Conservation (phyloP, 2,113 vertebrate genomes). For the Podarcis raffonei region DNA sequence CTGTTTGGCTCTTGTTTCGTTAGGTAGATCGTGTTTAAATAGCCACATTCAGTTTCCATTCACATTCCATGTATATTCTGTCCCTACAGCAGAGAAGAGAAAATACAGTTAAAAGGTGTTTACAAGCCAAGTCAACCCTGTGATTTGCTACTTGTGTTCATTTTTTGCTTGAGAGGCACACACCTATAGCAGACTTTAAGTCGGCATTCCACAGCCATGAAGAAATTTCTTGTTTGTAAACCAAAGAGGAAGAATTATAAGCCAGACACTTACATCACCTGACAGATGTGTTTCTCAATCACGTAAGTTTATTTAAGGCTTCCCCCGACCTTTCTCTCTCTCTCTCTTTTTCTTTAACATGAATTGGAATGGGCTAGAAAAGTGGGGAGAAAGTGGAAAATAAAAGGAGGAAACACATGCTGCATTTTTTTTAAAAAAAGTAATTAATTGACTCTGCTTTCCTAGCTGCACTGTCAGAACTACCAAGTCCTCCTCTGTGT, state of each 20-base stretch:
- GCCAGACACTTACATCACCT: slow-evolving; percentile 75
- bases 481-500: slow-evolving; percentile 68
- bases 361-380: slow-evolving; percentile 53
- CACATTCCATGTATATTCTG: rapidly evolving
- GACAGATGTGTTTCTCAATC: slow-evolving; percentile 73
- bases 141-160: slow-evolving; percentile 7
- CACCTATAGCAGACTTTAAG: slow-evolving; percentile 17
- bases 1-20: background rate
- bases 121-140: background rate
- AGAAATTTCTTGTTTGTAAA: slow-evolving; percentile 67
- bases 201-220: slow-evolving; percentile 63
- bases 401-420: slow-evolving; percentile 68
- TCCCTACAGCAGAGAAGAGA: background rate
- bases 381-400: slow-evolving; percentile 55
- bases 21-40: background rate
- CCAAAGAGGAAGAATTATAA: slow-evolving; percentile 69
- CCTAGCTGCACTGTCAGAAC: slow-evolving; percentile 13
- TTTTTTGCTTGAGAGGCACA: slow-evolving; percentile 7
- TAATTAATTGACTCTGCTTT: slow-evolving; percentile 52
- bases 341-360: background rate
- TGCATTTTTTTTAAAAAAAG: slow-evolving; percentile 76
- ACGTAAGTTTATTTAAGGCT: slow-evolving; percentile 66
- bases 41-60: background rate
- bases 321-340: slow-evolving; percentile 1
- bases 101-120: rapidly evolving